Base-by-base conservation (phyloP, 2,888 invertebrate species). In the Helicoverpa assulta region DNA sequence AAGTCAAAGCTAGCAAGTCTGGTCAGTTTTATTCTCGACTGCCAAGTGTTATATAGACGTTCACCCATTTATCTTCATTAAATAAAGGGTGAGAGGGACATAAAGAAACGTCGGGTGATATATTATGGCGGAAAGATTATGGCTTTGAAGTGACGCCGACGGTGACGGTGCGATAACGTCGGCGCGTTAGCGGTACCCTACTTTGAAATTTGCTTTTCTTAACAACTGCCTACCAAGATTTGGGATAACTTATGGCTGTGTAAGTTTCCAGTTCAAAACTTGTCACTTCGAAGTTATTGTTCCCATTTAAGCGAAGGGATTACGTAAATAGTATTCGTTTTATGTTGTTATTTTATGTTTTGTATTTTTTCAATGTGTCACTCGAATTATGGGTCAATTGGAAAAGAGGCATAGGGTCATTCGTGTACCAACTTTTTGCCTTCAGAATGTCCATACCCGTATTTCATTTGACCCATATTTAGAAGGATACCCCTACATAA, bases 11-110 rank as follows among this genome's bases (percentile, higher is more conserved):
- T 33, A 33, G 8, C n/a, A 52, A 21, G 37, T 40, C 21, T 71
- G 69, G 73, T 71, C 70, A 71, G 56, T 76, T 54, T 56, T 50
- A 47, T 37, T n/a, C 19, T 55, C 51, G 54, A 29, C 55, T 29
- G 59, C 51, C 54, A 79, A 78, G 71, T 61, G 53, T 19, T 60
- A 67, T 70, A 80, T 16, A 78, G 64, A 74, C 61, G 69, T 66
- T 59, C 56, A 37, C 57, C 68, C 59, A 84, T 84, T 63, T 70
- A 78, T 83, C 80, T 78, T 83, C 72, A 82, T 83, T 80, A 80
- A 69, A 82, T 78, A 82, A 83, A 83, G 83, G 78, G 80, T 83
- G 72, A 69, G 68, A 66, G 64, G 59, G 72, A 70, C 68, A 76
- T 80, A 74, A 76, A 76, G 76, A 80, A 84, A 80, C 70, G 77